A percentile compares a stretch with the other conserved stretches of the same genome.
Evolutionary conservation across 2,888 invertebrate genomes (phyloP).

Genomic region (Lochmaea capreae): DNA sequence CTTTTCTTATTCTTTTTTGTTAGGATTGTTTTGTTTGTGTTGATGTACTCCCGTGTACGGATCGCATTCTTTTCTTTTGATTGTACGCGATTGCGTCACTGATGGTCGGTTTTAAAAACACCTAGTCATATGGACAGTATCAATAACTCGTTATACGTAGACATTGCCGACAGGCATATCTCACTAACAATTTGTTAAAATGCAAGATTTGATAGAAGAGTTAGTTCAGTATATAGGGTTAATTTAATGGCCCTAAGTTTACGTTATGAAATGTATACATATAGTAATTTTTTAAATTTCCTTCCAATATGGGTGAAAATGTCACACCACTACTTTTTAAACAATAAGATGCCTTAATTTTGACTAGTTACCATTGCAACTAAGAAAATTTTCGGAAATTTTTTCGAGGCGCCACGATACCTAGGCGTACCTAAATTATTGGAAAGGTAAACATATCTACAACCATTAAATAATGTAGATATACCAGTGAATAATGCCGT

Average conservation of each 20-base stretch:
- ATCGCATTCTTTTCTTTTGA: constrained; percentile 41
- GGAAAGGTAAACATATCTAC: too few relatives aligned
- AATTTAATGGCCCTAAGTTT: background rate
- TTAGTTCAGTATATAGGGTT: background rate
- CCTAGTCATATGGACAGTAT: constrained; percentile 10
- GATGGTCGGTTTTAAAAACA: constrained; percentile 12
- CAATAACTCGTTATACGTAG: background rate
- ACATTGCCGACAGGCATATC: background rate
- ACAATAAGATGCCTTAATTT: too few relatives aligned
- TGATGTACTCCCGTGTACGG: constrained; percentile 41
- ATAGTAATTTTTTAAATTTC: too few relatives aligned
- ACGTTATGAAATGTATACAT: too few relatives aligned
- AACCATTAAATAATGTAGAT: too few relatives aligned
- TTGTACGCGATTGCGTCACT: constrained; percentile 31
- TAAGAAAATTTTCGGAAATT: too few relatives aligned
- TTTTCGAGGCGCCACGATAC: too few relatives aligned
- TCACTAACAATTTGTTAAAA: constrained; percentile 6
- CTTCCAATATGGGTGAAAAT: too few relatives aligned
- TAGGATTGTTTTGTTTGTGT: constrained; percentile 38
- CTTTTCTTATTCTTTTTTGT: constrained; percentile 42
- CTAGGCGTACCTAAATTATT: too few relatives aligned
- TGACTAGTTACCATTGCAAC: too few relatives aligned
- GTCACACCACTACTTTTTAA: too few relatives aligned
- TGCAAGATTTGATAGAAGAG: background rate
- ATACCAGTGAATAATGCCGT: too few relatives aligned